These are phyloP conservation scores for Troilus luridus DNA, from an alignment of 2,888 invertebrate species.

Conservation along the genomic window DNA sequence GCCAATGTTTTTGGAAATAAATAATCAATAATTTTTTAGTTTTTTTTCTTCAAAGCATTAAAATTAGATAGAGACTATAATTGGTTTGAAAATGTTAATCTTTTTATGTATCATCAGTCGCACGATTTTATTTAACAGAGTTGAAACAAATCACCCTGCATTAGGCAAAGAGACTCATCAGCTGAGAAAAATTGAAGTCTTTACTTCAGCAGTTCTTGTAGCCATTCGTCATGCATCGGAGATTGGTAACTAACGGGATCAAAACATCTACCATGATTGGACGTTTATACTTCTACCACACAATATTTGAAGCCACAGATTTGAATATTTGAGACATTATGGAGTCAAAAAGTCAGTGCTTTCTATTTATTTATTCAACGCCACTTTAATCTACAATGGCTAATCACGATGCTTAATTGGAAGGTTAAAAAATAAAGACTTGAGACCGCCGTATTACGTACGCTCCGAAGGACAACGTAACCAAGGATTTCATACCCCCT, in stretches of 20 bases:
- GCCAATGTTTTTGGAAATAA: no score
- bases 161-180: slow-evolving; percentile 34
- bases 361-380: background rate
- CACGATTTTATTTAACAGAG: background rate
- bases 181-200: background rate
- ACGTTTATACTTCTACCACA: background rate
- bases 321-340: no score
- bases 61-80: no score
- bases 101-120: background rate
- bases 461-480: no score
- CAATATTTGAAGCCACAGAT: background rate
- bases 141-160: background rate
- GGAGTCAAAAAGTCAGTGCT: background rate
- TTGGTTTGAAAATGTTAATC: no score
- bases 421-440: no score
- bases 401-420: no score
- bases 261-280: slow-evolving; percentile 18
- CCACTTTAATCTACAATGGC: no score
- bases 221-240: background rate
- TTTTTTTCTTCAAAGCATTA: no score
- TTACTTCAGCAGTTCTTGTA: background rate
- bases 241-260: slow-evolving; percentile 16
- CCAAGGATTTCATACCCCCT: no score
- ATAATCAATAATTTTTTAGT: no score
- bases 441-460: no score